Base-by-base conservation (phyloP, 2,113 vertebrate species). In the Trichechus manatus region DNA sequence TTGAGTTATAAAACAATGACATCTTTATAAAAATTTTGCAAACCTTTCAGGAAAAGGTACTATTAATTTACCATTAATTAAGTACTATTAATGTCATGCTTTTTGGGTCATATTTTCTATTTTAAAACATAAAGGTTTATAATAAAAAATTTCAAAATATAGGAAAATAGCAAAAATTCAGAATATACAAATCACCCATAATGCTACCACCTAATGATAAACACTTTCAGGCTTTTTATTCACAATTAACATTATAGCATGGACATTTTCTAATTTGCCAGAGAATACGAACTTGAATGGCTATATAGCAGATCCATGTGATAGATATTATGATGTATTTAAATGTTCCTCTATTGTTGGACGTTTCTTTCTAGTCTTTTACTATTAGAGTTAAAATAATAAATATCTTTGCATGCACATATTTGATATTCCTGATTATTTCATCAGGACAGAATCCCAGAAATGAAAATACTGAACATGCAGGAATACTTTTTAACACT, bases 351-450 rank as follows among this genome's bases (percentile, higher is more conserved):
- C 63, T 78, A 27, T 33, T 80, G 31, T 10, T 66, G 87, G 25
- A 87, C 36, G 70, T 31, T 87, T 94, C 27, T 31, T 84, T 63
- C 89, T 9, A 77, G 79, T n/a, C 53, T 85, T 93, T 61, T 84
- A 42, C 42, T 83, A 66, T 78, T 87, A 75, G 44, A 94, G 81
- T 72, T 89, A 87, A 64, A 96, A 92, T 59, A 92, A 50, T n/a
- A 75, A n/a, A 59, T 50, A 66, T 3, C 44, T 87, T 91, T 64
- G 66, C 10, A 79, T 56, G 75, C 17, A 90, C 83, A 92, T 83
- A 87, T 10, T 63, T 96, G 33, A 50, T 29, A 88, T 47, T 10
- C 59, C 44, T 83, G 84, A 91, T 64, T 56, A 91, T 72, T 59
- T 89, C 2, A 14, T 44, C 36, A 93, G 85, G 56, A 79, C 31